These are phyloP conservation scores for Lepidochitona cinerea DNA, from an alignment of 2,888 invertebrate genomes.

Conservation along the genomic window DNA sequence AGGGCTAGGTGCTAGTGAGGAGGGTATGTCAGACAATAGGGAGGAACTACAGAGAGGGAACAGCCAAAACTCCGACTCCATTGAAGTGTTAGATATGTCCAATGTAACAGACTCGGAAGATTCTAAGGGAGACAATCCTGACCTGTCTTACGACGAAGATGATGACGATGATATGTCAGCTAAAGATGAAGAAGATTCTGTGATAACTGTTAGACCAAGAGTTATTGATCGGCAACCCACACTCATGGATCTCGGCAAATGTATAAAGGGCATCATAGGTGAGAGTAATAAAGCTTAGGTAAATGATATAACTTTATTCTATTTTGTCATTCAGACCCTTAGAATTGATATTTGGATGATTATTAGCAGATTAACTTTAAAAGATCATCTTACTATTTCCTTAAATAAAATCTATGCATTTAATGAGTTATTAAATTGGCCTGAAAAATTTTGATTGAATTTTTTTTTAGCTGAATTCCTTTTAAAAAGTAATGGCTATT, in stretches of 20 bases:
- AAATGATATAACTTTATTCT: too few species aligned
- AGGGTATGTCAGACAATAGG: conserved; percentile 16
- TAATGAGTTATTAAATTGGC: too few species aligned
- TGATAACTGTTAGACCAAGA: conserved; percentile 50
- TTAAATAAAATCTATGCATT: too few species aligned
- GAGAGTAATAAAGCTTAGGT: too few species aligned
- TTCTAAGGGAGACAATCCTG: neutral
- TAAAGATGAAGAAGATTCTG: conserved; percentile 46
- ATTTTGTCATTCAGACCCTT: too few species aligned
- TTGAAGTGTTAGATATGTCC: conserved; percentile 12
- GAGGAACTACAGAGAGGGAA: conserved; percentile 10
- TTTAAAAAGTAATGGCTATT: too few species aligned
- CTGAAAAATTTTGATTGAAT: too few species aligned
- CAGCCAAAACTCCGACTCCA: neutral
- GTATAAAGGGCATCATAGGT: conserved; percentile 64
- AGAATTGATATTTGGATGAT: too few species aligned
- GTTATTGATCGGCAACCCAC: conserved; percentile 43
- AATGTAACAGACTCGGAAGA: conserved; percentile 13
- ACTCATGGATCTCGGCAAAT: conserved; percentile 47
- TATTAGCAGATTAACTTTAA: too few species aligned
- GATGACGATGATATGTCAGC: conserved; percentile 26
- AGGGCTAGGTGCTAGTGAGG: too few species aligned
- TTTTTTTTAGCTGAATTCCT: too few species aligned
- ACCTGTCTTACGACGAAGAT: conserved; percentile 12
- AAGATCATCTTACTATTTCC: too few species aligned